Conservation (phyloP, 2,113 vertebrate genomes). For the Hystrix brachyura region DNA sequence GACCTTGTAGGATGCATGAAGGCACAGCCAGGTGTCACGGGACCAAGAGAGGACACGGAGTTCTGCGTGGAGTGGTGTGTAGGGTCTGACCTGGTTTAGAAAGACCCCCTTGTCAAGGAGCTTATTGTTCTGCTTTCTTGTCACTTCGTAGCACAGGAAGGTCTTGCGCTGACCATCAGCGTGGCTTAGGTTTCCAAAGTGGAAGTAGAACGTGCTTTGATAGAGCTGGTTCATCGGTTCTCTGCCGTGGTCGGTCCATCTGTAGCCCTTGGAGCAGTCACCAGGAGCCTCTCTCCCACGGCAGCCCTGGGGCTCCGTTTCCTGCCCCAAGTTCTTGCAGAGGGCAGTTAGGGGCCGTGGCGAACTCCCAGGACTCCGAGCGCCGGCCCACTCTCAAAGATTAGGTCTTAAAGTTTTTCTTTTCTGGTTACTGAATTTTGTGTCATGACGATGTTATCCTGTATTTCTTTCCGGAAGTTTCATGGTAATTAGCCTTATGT, state of each 20-base stretch:
- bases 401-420: neutral
- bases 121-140: accelerated
- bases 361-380: too few relatives aligned
- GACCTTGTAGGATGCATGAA: accelerated
- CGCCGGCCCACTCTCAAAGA: too few relatives aligned
- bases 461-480: neutral
- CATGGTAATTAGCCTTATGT: neutral
- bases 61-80: neutral
- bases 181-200: accelerated
- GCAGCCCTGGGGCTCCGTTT: too few relatives aligned
- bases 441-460: neutral
- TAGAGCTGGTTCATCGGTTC: accelerated
- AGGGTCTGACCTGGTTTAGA: neutral
- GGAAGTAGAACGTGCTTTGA: accelerated
- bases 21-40: accelerated
- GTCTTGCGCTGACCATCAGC: accelerated
- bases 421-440: neutral
- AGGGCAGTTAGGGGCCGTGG: too few relatives aligned
- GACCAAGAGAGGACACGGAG: slow-evolving; percentile 51
- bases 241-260: neutral
- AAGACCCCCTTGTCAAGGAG: accelerated
- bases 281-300: too few relatives aligned
- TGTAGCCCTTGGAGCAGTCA: too few relatives aligned
- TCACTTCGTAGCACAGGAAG: slow-evolving; percentile 62
- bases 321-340: too few relatives aligned